phyloP scores from a whole-genome alignment of 2,888 invertebrate genomes.

The Rhingia campestris region DNA sequence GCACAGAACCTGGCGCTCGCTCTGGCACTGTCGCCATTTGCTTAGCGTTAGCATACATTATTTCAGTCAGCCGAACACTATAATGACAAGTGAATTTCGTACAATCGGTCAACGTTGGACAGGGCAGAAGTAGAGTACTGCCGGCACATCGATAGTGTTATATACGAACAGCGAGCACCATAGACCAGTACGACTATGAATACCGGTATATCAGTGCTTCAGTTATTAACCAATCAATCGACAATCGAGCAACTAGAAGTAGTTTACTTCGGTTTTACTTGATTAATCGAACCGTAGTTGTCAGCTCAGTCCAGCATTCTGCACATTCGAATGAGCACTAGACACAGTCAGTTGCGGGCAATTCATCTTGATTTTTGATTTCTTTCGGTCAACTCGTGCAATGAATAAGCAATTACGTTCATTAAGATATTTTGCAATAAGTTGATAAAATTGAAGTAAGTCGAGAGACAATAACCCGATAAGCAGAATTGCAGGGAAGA shows the following conservation, averaged over 20 bases:
- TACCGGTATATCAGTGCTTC: conserved; percentile 18
- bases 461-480: conserved; percentile 68
- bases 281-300: conserved; percentile 55
- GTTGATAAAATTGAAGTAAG: conserved; percentile 67
- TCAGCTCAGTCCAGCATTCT: conserved; percentile 39
- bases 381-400: conserved; percentile 66
- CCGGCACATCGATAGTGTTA: background rate
- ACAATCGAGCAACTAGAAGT: conserved; percentile 33
- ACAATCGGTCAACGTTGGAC: conserved; percentile 19
- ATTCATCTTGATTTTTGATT: conserved; percentile 73
- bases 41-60: conserved; percentile 20
- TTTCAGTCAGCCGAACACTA: conserved; percentile 45
- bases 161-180: background rate
- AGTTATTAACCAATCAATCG: conserved; percentile 49
- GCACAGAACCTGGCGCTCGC: conserved; percentile 48
- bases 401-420: conserved; percentile 72
- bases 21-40: conserved; percentile 46
- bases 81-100: conserved; percentile 45
- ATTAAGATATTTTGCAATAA: conserved; percentile 71
- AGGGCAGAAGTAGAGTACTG: background rate
- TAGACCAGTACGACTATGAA: too few relatives aligned
- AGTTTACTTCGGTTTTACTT: conserved; percentile 46
- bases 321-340: conserved; percentile 25
- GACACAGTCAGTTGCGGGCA: conserved; percentile 8
- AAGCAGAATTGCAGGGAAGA: conserved; percentile 20